phyloP scores from a whole-genome alignment of 2,888 invertebrate species.

The Rhimphoctona megacephalus region DNA sequence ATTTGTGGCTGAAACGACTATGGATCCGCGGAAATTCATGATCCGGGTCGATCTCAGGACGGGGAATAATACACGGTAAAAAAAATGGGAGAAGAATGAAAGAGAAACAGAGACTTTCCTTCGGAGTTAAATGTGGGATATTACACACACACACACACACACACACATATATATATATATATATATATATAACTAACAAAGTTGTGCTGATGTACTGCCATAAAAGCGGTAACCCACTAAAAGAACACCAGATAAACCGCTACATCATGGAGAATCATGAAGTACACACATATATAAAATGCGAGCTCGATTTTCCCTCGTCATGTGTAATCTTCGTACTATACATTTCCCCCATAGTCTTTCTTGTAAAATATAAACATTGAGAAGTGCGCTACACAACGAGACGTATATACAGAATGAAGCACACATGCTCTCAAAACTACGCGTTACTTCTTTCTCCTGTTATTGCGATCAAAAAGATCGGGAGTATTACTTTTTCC shows the following conservation, averaged over 20 bases:
- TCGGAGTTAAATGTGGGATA: conserved; percentile 47
- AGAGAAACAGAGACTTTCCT: conserved; percentile 61
- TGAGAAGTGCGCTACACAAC: conserved; percentile 37
- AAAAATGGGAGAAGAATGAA: conserved; percentile 39
- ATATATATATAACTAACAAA: too few relatives aligned
- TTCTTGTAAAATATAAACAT: conserved; percentile 39
- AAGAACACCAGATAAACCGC: conserved; percentile 11
- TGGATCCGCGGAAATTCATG: conserved; percentile 30
- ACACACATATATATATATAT: too few relatives aligned
- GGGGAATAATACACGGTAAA: conserved; percentile 23
- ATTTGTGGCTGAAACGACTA: conserved; percentile 45
- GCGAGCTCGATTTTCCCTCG: conserved; percentile 38
- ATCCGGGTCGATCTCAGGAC: conserved; percentile 53
- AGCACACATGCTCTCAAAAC: conserved; percentile 30
- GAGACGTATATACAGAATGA: conserved; percentile 16
- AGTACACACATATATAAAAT: not conserved
- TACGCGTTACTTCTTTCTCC: conserved; percentile 9
- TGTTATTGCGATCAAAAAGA: conserved; percentile 28
- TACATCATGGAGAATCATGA: conserved; percentile 5
- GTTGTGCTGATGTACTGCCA: not conserved
- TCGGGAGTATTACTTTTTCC: conserved; percentile 17
- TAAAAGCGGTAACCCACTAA: conserved; percentile 46
- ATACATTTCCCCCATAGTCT: conserved; percentile 17
- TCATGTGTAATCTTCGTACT: conserved; percentile 45
- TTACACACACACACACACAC: not conserved